Evolutionary conservation across 2,797 vertebrate species (phyloP).

Genomic region (Amphiprion clarkii): DNA sequence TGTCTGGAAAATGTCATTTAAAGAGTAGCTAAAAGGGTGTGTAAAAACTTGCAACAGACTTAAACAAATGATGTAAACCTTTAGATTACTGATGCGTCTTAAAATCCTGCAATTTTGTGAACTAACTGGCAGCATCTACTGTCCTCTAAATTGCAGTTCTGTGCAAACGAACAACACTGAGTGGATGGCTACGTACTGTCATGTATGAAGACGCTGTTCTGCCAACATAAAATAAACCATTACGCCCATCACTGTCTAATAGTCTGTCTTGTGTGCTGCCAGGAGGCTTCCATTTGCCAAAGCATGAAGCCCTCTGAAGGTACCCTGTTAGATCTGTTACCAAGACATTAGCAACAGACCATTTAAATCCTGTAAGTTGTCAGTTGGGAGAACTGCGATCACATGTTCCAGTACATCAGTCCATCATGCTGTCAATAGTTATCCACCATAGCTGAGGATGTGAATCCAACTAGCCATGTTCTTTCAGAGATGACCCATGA

Average conservation of each 20-base stretch:
- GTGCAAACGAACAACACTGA: too few relatives aligned
- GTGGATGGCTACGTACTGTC: too few relatives aligned
- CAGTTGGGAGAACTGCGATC: too few relatives aligned
- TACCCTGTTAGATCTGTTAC: background rate
- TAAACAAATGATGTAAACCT: background rate
- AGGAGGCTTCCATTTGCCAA: background rate
- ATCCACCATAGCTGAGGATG: background rate
- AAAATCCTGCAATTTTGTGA: too few relatives aligned
- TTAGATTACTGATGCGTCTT: too few relatives aligned
- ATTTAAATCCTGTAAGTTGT: too few relatives aligned
- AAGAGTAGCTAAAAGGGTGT: background rate
- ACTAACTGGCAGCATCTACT: too few relatives aligned
- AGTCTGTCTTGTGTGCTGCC: background rate
- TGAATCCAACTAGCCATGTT: background rate
- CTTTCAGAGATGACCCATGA: background rate
- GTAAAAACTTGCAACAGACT: background rate
- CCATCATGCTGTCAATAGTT: background rate
- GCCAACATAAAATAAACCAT: background rate
- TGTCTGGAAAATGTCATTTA: background rate
- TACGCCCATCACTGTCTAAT: background rate
- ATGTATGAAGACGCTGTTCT: background rate
- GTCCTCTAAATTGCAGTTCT: background rate
- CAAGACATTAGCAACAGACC: background rate
- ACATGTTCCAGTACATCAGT: too few relatives aligned
- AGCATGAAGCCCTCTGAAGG: too few relatives aligned